These are phyloP conservation scores for Staurois parvus DNA, from an alignment of 2,797 vertebrate species.

Conservation along the genomic window DNA sequence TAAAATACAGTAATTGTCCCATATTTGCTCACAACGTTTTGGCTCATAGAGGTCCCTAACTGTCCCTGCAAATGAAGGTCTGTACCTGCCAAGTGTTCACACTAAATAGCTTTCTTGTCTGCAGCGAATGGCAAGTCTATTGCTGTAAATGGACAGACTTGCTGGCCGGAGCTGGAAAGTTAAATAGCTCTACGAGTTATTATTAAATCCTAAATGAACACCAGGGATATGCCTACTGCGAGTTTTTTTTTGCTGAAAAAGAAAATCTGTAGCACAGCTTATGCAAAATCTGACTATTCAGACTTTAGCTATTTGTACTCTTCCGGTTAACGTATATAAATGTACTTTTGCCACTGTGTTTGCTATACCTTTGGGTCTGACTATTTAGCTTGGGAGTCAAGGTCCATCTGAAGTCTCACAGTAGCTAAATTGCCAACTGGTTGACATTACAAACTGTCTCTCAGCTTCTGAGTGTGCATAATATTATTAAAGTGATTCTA, in stretches of 20 bases:
- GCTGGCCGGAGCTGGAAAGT: not conserved
- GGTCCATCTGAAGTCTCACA: no score
- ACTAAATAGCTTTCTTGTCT: not conserved
- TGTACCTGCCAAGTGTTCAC: not conserved
- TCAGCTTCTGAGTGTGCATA: no score
- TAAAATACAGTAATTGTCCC: not conserved
- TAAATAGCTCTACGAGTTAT: not conserved
- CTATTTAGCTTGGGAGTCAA: no score
- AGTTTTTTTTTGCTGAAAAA: not conserved
- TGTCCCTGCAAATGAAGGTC: not conserved
- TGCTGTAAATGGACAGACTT: not conserved
- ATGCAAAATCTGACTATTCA: no score
- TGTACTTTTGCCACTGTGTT: no score
- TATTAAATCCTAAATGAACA: not conserved
- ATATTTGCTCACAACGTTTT: not conserved
- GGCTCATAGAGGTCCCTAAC: not conserved
- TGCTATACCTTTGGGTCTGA: no score
- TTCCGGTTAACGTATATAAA: no score
- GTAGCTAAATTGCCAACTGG: no score
- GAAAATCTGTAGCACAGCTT: not conserved
- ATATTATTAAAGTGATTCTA: no score
- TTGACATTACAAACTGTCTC: no score
- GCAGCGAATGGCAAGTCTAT: not conserved
- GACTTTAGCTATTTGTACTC: no score
- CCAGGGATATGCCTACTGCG: not conserved